Conservation (phyloP, 1,140 invertebrate genomes). For the Tenebrio molitor region DNA sequence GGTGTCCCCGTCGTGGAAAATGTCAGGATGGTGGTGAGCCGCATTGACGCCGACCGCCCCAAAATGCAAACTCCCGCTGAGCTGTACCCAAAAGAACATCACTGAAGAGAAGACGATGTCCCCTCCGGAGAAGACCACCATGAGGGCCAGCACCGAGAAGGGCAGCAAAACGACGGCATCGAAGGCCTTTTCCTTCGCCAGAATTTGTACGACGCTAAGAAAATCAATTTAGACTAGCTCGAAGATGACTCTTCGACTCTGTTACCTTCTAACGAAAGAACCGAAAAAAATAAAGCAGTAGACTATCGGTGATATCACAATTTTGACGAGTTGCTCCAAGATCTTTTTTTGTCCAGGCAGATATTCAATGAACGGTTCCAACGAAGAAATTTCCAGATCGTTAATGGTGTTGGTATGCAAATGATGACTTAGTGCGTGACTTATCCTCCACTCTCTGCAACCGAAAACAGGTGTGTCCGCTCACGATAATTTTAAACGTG, state of each 20-base stretch:
- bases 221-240: conserved; percentile 9
- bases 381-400: conserved; percentile 80
- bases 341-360: conserved; percentile 71
- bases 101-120: conserved; percentile 63
- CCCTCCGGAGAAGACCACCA: conserved; percentile 66
- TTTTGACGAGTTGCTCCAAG: conserved; percentile 66
- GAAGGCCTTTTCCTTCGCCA: conserved; percentile 23
- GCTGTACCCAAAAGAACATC: conserved; percentile 73
- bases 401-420: conserved; percentile 83
- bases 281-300: conserved; percentile 66
- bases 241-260: background rate
- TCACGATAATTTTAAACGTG: conserved; percentile 34
- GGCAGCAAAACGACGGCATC: conserved; percentile 66
- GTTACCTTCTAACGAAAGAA: conserved; percentile 69
- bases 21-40: conserved; percentile 86
- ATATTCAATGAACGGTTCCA: conserved; percentile 82
- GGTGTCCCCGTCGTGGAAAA: conserved; percentile 87
- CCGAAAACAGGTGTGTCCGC: conserved; percentile 14
- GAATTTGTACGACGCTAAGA: conserved; percentile 49
- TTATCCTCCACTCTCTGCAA: conserved; percentile 81
- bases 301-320: conserved; percentile 69
- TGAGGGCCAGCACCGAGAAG: conserved; percentile 69
- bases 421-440: conserved; percentile 85
- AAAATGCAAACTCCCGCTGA: conserved; percentile 75
- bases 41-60: conserved; percentile 78